A percentile compares a stretch with the other conserved stretches of the same genome.
These are phyloP conservation scores for Cinclus cinclus DNA, from an alignment of 2,113 vertebrate species.

Conservation along the genomic window DNA sequence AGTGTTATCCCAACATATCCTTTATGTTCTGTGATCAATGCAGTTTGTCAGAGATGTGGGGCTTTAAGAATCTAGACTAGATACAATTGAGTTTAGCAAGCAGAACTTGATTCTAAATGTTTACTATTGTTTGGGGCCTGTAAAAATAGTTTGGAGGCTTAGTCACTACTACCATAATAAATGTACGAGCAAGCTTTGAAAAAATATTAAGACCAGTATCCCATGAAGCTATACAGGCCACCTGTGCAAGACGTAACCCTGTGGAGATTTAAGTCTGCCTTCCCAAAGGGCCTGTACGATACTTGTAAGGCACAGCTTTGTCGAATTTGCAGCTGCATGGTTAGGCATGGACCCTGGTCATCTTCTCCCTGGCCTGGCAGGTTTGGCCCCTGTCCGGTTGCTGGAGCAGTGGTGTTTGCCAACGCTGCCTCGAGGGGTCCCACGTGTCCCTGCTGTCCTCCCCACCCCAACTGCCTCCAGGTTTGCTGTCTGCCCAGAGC, in stretches of 20 bases:
- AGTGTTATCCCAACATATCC: not conserved
- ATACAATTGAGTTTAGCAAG: slow-evolving; percentile 30
- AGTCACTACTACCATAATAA: slow-evolving; percentile 66
- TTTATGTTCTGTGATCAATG: not conserved
- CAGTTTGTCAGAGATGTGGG: not conserved
- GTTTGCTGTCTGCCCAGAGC: not conserved
- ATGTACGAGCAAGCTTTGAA: slow-evolving; percentile 49
- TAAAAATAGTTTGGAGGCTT: slow-evolving; percentile 68
- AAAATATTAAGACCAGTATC: slow-evolving; percentile 30
- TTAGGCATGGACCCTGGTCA: not conserved
- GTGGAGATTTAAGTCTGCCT: slow-evolving; percentile 20
- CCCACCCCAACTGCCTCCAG: accelerated
- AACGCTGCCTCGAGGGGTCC: not conserved
- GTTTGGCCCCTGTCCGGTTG: not conserved
- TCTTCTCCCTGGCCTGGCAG: not conserved
- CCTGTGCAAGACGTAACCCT: slow-evolving; percentile 46
- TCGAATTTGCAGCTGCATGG: slow-evolving; percentile 29
- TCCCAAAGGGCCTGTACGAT: not conserved
- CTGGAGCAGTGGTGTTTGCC: not conserved
- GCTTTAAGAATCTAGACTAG: not conserved
- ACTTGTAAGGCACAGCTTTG: slow-evolving; percentile 22
- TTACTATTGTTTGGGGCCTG: slow-evolving; percentile 31
- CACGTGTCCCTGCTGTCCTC: accelerated
- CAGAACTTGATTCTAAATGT: slow-evolving; percentile 48
- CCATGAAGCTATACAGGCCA: slow-evolving; percentile 33